phyloP scores from a whole-genome alignment of 2,888 invertebrate species.

The Creontiades dilutus region DNA sequence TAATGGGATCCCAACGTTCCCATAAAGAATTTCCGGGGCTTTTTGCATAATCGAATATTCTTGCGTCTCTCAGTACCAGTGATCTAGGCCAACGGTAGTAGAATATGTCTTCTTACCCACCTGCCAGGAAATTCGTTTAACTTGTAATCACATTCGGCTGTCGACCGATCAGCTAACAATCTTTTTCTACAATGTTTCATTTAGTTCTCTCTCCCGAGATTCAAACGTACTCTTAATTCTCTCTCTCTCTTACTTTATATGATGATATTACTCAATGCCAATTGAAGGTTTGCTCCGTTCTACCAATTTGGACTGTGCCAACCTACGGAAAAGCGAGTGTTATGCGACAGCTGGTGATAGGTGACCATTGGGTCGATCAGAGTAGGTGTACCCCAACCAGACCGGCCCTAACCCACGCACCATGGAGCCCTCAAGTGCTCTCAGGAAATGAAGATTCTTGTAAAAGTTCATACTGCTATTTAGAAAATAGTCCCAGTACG shows the following conservation, averaged over 20 bases:
- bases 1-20: neutral
- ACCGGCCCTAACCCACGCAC: too few relatives aligned
- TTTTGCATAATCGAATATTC: conserved; percentile 19
- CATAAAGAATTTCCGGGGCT: neutral
- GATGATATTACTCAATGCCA: neutral
- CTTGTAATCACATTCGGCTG: conserved; percentile 1
- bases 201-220: neutral
- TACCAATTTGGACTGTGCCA: neutral
- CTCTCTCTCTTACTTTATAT: too few relatives aligned
- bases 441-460: too few relatives aligned
- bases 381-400: too few relatives aligned
- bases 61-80: neutral
- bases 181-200: neutral
- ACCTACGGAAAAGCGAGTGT: too few relatives aligned
- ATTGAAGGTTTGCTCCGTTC: neutral
- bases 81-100: neutral
- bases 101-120: neutral
- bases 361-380: too few relatives aligned
- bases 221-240: too few relatives aligned
- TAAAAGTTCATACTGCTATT: too few relatives aligned
- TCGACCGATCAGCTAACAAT: neutral
- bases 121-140: neutral
- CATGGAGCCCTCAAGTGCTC: too few relatives aligned
- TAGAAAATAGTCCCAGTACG: too few relatives aligned
- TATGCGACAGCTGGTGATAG: too few relatives aligned